Evolutionary conservation across 2,888 invertebrate genomes (phyloP).

Genomic region (Hypercompe scribonia): DNA sequence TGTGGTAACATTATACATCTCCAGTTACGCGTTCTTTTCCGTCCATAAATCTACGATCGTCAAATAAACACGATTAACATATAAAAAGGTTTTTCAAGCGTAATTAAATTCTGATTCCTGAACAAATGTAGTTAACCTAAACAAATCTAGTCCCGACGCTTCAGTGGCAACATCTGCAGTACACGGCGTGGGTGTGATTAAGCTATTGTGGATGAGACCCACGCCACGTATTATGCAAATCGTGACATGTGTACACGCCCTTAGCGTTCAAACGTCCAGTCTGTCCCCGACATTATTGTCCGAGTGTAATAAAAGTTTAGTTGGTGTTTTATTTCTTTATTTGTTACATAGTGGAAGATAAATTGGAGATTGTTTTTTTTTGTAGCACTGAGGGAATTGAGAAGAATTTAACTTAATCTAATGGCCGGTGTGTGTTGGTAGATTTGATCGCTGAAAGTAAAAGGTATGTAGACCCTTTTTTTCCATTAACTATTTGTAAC

Average conservation of each 20-base stretch:
- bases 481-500: no score
- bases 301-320: conserved; percentile 15
- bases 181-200: conserved; percentile 19
- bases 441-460: no score
- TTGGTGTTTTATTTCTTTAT: conserved; percentile 16
- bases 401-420: background rate
- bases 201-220: conserved; percentile 22
- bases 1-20: background rate
- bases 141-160: background rate
- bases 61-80: background rate
- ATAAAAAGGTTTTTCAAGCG: conserved; percentile 1
- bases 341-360: background rate
- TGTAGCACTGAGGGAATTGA: background rate
- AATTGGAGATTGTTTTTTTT: background rate
- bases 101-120: background rate
- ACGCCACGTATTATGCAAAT: conserved; percentile 32
- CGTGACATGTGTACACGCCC: conserved; percentile 21
- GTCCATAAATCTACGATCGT: background rate
- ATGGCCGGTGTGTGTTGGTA: background rate
- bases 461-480: no score
- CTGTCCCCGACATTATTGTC: conserved; percentile 13
- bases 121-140: background rate
- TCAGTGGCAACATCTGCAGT: background rate
- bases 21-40: background rate
- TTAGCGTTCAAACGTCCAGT: conserved; percentile 12